Evolutionary conservation across 37 sponge, comb jelly and placozoan genomes (phyloP), one percentile per base, ranked within the genome.

Genomic region (Cladorhizidae sp.): DNA sequence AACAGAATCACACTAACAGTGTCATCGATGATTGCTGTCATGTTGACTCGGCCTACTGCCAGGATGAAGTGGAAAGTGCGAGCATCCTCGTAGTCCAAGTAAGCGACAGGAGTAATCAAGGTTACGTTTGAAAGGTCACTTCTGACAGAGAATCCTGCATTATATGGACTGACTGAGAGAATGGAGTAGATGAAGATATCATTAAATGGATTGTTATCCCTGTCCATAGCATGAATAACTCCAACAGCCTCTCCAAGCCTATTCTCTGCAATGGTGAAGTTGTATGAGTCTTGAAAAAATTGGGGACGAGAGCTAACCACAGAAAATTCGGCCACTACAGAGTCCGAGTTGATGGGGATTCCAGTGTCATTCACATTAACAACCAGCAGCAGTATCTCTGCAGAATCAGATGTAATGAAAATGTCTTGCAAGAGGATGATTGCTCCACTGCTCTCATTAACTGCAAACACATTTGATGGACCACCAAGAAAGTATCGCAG

Each of bases 1-100:
- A 67, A 75, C n/a, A 78, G 41, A 7, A 39, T 22, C 12, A 70
- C 88, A 28, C 62, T 56, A 12, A 85, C 70, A 0, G 29, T 74
- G 54, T 84, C 81, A 52, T 74, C 74, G n/a, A 82, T 56, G 7
- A 86, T 43, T 14, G 17, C 63, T 21, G 86, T 76, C 78, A 79
- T 73, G 55, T 86, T 86, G 54, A 58, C 80, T 57, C 78, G 35
- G 31, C 91, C 75, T 1, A 91, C 93, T 56, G 52, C 80, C 22
- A 94, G 42, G 14, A 45, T 70, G 9, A 94, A 35, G 2, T 62
- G 67, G 68, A 86, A 90, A 5, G 42, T 29, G 0, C 18, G 14
- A 33, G 70, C 51, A 39, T 87, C 86, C 28, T 94, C 94, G 80
- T 58, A 87, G 49, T 94, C 91, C 29, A 94, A 74, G 56, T 82